A percentile compares a stretch with the other conserved stretches of the same genome.
Conservation (phyloP, 2,797 vertebrate species). For the Steatocranus sp. region DNA sequence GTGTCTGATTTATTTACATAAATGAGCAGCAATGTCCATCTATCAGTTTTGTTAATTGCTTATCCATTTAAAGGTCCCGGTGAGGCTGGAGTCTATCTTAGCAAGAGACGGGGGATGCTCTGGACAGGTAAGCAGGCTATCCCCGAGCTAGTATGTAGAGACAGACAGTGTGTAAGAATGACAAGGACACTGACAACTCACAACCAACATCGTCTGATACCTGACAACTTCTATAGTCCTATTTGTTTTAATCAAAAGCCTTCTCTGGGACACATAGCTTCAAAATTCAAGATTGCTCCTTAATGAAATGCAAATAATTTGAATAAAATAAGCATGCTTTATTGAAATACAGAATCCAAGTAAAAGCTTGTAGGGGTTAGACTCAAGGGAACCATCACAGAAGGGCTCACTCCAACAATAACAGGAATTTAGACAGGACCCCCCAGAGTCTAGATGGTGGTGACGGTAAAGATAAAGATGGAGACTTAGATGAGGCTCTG, state of each 20-base stretch:
- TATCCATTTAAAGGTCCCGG: accelerated
- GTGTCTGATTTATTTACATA: not conserved
- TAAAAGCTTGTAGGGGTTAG: not conserved
- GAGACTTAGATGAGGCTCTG: not conserved
- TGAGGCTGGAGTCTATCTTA: not conserved
- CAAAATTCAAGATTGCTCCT: not conserved
- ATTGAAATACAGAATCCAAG: not conserved
- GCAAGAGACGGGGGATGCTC: not conserved
- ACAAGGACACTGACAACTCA: not conserved
- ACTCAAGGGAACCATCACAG: not conserved
- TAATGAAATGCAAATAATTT: not conserved
- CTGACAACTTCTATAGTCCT: not conserved
- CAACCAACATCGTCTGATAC: not conserved
- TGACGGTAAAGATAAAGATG: not conserved
- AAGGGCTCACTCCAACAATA: not conserved
- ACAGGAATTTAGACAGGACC: not conserved
- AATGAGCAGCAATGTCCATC: not conserved
- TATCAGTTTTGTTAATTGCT: accelerated
- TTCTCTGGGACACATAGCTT: not conserved
- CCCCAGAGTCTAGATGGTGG: not conserved
- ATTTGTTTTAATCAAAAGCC: not conserved
- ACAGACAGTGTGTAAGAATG: not conserved
- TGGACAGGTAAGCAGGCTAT: not conserved
- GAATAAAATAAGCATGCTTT: not conserved
- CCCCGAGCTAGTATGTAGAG: accelerated